Percentiles rank a stretch among this genome's conserved stretches.
phyloP scores from a whole-genome alignment of 2,888 invertebrate genomes.

The Hybos culiciformis region DNA sequence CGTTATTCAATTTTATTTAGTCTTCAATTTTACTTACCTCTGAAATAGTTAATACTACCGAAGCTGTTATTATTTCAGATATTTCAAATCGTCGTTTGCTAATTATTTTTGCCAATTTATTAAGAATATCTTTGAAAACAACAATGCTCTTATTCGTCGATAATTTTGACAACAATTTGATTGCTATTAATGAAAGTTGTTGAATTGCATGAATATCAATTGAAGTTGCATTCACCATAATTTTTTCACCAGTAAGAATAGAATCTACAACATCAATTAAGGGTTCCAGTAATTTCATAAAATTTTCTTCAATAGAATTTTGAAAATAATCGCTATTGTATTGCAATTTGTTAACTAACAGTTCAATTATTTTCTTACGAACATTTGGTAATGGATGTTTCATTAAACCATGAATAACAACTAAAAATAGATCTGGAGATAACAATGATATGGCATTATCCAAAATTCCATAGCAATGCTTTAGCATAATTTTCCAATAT shows the following conservation, averaged over 20 bases:
- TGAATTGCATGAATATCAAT: conserved; percentile 53
- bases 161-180: conserved; percentile 68
- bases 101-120: conserved; percentile 44
- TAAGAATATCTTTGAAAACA: conserved; percentile 56
- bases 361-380: conserved; percentile 67
- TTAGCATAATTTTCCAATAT: conserved; percentile 71
- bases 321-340: conserved; percentile 47
- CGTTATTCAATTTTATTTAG: background rate
- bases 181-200: conserved; percentile 67
- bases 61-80: conserved; percentile 45
- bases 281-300: conserved; percentile 47
- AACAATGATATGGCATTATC: conserved; percentile 69
- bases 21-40: conserved; percentile 34
- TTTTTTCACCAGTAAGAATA: conserved; percentile 36
- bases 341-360: conserved; percentile 69
- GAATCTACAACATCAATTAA: conserved; percentile 46
- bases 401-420: conserved; percentile 59
- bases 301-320: conserved; percentile 37
- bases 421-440: conserved; percentile 64
- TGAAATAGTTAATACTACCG: conserved; percentile 60
- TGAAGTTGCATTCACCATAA: conserved; percentile 24
- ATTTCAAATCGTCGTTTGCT: conserved; percentile 23
- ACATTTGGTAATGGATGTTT: conserved; percentile 57
- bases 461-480: conserved; percentile 63
- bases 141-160: conserved; percentile 53